Evolutionary conservation across 2,113 vertebrate genomes (phyloP).

Genomic region (Ginglymostoma cirratum): DNA sequence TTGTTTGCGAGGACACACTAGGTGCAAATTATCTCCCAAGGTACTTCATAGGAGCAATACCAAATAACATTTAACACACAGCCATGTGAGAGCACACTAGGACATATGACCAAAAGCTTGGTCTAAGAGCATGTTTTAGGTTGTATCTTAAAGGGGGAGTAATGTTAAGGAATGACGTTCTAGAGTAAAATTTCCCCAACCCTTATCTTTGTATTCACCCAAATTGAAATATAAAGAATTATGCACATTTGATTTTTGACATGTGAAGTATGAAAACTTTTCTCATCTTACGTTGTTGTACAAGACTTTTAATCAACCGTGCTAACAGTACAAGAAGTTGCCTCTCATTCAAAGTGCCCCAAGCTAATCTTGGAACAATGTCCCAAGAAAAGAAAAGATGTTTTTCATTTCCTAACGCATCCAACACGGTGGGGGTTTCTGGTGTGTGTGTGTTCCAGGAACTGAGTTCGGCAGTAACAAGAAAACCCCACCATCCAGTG

Average conservation of each 20-base stretch:
- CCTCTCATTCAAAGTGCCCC: neutral
- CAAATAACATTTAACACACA: neutral
- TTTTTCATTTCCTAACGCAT: neutral
- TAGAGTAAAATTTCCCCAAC: neutral
- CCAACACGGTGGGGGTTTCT: neutral
- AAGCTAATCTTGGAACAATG: neutral
- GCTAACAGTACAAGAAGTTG: neutral
- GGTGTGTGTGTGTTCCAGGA: neutral
- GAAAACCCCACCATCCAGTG: neutral
- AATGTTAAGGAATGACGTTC: neutral
- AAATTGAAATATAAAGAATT: neutral
- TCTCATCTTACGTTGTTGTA: neutral
- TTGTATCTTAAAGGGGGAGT: neutral
- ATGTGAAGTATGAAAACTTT: no score
- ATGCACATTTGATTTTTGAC: neutral
- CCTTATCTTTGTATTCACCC: neutral
- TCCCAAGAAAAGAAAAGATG: neutral
- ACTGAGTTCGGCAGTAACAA: neutral
- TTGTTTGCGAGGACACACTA: neutral
- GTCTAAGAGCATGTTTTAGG: neutral
- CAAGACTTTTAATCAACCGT: neutral
- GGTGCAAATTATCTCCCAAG: neutral
- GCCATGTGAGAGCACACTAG: neutral
- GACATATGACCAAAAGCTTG: neutral
- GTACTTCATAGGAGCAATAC: neutral